Evolutionary conservation across 2,888 invertebrate genomes (phyloP), one percentile per base, ranked within the genome.

Genomic region (Tuberolachnus salignus): DNA sequence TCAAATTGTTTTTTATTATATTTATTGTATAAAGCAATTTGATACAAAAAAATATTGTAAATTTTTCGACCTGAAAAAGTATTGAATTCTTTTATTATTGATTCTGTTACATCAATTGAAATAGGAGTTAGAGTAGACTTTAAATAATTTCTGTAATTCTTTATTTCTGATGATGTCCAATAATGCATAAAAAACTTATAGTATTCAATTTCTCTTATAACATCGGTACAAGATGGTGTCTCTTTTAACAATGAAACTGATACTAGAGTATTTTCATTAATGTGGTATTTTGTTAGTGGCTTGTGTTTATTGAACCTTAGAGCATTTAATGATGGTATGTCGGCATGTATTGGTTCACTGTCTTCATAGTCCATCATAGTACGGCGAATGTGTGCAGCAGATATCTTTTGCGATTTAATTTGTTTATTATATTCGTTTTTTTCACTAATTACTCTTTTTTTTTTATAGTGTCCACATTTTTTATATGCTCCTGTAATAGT

Each of bases 111-210:
- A 42, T 72, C 72, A 21, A 57, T 72, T n/a, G 42, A 57, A 13
- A 72, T 21, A 13, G 49, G 42, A 19, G 14, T 23, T n/a, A 34
- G n/a, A 16, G 34, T n/a, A 13, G 16, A 16, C 34, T 61, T 34
- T 1, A 9, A 34, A 61, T 61, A 72, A 21, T 57, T 59, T 21
- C 59, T 57, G 23, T 59, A 42, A 61, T n/a, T 19, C 44, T 72
- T 72, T 1, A 72, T 51, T 72, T 59, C 61, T 21, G 44, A 11
- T 42, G 59, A 16, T 34, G 26, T 44, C 72, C 72, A 61, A 44
- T 61, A 57, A 44, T 72, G 61, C 14, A 72, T 34, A 44, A 55
- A 72, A 57, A 72, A 72, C 6, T 19, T n/a, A 44, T 72, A 59
- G 11, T 57, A 44, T n/a, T 42, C 57, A n/a, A 72, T 57, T 16